Evolutionary conservation across 1,140 invertebrate genomes (phyloP).

Genomic region (Apis dorsata): DNA sequence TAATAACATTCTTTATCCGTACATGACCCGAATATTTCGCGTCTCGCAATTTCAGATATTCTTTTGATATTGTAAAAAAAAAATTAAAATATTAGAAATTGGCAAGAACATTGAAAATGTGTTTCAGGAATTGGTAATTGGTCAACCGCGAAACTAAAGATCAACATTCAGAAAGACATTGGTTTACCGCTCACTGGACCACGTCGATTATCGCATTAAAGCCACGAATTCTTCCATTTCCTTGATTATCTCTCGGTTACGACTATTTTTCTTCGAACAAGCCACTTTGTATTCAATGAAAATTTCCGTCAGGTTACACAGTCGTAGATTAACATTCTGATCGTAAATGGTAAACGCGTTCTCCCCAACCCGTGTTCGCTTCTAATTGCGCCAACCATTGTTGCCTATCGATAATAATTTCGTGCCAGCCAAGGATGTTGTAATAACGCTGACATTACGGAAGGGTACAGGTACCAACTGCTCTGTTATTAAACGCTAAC

Average conservation of each 20-base stretch:
- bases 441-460: conserved; percentile 48
- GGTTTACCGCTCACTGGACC: conserved; percentile 47
- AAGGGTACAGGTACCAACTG: conserved; percentile 23
- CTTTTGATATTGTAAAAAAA: neutral
- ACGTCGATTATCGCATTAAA: conserved; percentile 38
- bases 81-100: conserved; percentile 7
- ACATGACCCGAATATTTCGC: neutral
- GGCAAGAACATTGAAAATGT: neutral
- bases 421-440: conserved; percentile 33
- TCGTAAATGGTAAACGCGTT: conserved; percentile 28
- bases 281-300: conserved; percentile 9
- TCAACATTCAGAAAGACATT: conserved; percentile 13
- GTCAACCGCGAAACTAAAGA: conserved; percentile 21
- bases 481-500: conserved; percentile 45
- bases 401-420: conserved; percentile 59
- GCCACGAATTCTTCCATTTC: conserved; percentile 16
- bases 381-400: conserved; percentile 57
- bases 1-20: neutral
- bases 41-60: neutral
- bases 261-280: neutral
- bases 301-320: neutral
- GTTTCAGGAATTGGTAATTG: neutral
- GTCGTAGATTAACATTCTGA: conserved; percentile 22
- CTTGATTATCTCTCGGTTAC: conserved; percentile 14
- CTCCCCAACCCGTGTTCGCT: conserved; percentile 12